Base-by-base conservation (phyloP, 2,797 vertebrate species). In the Enteromius mattozi region DNA sequence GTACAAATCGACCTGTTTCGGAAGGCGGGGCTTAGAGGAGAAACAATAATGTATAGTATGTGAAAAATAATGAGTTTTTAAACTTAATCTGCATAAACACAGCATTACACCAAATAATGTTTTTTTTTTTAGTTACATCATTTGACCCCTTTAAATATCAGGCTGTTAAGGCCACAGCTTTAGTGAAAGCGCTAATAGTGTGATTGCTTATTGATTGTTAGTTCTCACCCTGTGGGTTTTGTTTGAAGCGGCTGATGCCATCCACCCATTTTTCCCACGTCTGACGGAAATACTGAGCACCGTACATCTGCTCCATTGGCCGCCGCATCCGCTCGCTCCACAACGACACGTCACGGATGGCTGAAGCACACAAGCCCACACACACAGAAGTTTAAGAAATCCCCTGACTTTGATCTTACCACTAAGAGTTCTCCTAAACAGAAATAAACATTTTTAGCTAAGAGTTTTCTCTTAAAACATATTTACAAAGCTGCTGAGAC, bases 281-380 rank as follows among this genome's bases (percentile, higher is more conserved):
- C 89, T 94, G 92, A 86, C 94, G 92, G 1, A 98, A 95, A 88
- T 92, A 94, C 47, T 96, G 90, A 0, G 88, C 88, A 30, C 97
- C 97, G 14, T 99, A 98, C 61, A 98, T 84, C 84, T 96, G 93
- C 92, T 98, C 96, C 90, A 98, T 92, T 0, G 96, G 96, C 87
- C 95, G 93, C 88, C 91, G 96, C 90, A 95, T 93, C 85, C 90
- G 96, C 49, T 92, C 93, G 51, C 95, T 98, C 97, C 97, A 98
- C 69, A 91, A 94, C 61, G 96, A 96, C 86, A 98, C 94, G 82
- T 98, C 97, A 54, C 95, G 91, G 84, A 97, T 94, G 21, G 91
- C 98, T 99, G 80, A 90, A 90, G 77, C 51, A 76, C 19, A 84
- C 69, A 80, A n/a, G n/a, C n/a, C n/a, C 40, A 40, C 37, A 40